phyloP scores from a whole-genome alignment of 2,113 vertebrate species.

The Oryzias celebensis region DNA sequence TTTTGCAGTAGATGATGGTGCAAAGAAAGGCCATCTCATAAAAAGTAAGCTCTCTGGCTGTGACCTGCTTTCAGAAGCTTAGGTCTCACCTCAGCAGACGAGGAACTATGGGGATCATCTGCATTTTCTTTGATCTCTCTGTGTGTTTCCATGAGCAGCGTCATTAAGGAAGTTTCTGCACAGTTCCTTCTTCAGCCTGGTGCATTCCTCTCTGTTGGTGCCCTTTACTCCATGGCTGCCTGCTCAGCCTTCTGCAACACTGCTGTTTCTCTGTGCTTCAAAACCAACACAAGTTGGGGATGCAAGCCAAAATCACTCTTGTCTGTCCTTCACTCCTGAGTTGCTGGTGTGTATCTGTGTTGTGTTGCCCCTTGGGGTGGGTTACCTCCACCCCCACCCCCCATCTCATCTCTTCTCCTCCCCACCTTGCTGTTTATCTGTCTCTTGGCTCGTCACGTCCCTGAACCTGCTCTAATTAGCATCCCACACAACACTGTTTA shows the following conservation, averaged over 20 bases:
- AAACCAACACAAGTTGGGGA: slow-evolving; percentile 33
- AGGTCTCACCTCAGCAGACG: slow-evolving; percentile 37
- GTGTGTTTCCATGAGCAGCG: slow-evolving; percentile 35
- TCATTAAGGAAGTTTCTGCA: slow-evolving; percentile 60
- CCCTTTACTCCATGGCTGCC: slow-evolving; percentile 16
- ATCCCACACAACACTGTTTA: slow-evolving; percentile 69
- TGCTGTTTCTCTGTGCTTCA: slow-evolving; percentile 36
- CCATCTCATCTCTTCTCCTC: slow-evolving; percentile 45
- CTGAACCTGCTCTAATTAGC: slow-evolving; percentile 74
- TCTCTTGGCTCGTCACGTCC: slow-evolving; percentile 62
- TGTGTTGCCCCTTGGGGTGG: slow-evolving; percentile 59
- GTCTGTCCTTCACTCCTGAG: slow-evolving; percentile 53
- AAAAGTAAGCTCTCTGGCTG: slow-evolving; percentile 18
- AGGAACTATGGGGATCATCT: slow-evolving; percentile 48
- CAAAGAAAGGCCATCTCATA: slow-evolving; percentile 23
- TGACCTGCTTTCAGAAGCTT: slow-evolving; percentile 57
- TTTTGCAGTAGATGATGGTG: slow-evolving; percentile 5
- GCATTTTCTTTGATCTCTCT: slow-evolving; percentile 65
- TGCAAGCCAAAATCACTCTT: slow-evolving; percentile 45
- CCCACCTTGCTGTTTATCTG: slow-evolving; percentile 59
- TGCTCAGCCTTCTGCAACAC: slow-evolving; percentile 19
- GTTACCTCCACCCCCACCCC: slow-evolving; percentile 49
- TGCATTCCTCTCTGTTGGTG: slow-evolving; percentile 5
- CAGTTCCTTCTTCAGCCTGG: slow-evolving; percentile 4
- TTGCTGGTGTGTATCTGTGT: slow-evolving; percentile 50